Conservation (phyloP, 2,797 vertebrate genomes). For the Lagodon rhomboides region DNA sequence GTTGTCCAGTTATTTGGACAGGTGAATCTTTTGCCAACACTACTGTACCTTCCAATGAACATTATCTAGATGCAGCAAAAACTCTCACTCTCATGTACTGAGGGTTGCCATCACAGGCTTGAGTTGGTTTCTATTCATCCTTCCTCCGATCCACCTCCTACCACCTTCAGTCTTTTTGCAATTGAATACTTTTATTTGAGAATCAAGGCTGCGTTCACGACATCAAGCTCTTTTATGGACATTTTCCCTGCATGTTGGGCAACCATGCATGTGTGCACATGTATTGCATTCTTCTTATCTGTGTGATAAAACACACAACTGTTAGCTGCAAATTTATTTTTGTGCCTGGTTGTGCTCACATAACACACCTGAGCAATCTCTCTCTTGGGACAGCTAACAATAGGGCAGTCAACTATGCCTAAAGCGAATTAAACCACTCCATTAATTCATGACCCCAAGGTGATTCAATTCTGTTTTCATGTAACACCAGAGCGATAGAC, state of each 20-base stretch:
- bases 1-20: slow-evolving; percentile 18
- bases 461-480: slow-evolving; percentile 25
- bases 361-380: slow-evolving; percentile 9
- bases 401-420: slow-evolving; percentile 41
- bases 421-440: slow-evolving; percentile 54
- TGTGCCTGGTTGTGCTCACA: slow-evolving; percentile 10
- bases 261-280: background rate
- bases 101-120: background rate
- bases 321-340: slow-evolving; percentile 24
- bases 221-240: background rate
- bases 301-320: background rate
- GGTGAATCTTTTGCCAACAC: slow-evolving; percentile 1
- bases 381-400: slow-evolving; percentile 54
- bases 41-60: background rate
- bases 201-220: background rate
- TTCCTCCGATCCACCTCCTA: background rate
- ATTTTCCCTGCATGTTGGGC: background rate
- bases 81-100: background rate
- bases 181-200: background rate
- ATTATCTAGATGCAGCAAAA: background rate
- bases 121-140: background rate
- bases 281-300: slow-evolving; percentile 16
- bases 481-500: background rate
- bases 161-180: background rate
- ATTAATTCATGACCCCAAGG: slow-evolving; percentile 58